These are phyloP conservation scores for Torymus texanus DNA, from an alignment of 2,888 invertebrate genomes.

Conservation along the genomic window DNA sequence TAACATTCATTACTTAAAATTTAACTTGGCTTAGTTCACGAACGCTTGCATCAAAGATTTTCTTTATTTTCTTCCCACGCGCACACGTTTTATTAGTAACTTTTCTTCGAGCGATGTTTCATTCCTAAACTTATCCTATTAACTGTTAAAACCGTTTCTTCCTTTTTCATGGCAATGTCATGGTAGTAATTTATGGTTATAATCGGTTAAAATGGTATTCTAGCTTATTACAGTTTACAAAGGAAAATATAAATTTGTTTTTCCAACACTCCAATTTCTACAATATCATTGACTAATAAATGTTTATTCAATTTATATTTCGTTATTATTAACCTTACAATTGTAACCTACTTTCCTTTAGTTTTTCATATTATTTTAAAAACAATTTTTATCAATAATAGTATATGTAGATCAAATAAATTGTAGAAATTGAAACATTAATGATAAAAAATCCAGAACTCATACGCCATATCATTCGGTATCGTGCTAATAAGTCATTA, in stretches of 20 bases:
- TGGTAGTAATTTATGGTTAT: slow-evolving; percentile 27
- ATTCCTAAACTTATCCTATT: slow-evolving; percentile 35
- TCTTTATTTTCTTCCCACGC: slow-evolving; percentile 55
- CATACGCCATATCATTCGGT: not conserved
- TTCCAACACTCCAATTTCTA: slow-evolving; percentile 15
- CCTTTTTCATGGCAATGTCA: slow-evolving; percentile 37
- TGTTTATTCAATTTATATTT: not conserved
- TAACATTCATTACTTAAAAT: slow-evolving; percentile 72
- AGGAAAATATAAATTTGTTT: slow-evolving; percentile 44
- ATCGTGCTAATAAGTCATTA: slow-evolving; percentile 28
- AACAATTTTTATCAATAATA: not conserved
- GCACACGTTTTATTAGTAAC: slow-evolving; percentile 63
- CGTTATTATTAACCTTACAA: not conserved
- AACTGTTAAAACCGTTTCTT: slow-evolving; percentile 33
- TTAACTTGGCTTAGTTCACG: slow-evolving; percentile 57
- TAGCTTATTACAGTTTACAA: slow-evolving; percentile 28
- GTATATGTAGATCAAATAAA: slow-evolving; percentile 2
- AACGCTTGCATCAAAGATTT: slow-evolving; percentile 27
- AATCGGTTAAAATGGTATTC: slow-evolving; percentile 35
- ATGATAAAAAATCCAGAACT: slow-evolving; percentile 3
- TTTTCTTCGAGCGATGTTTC: slow-evolving; percentile 52
- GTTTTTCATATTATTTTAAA: not conserved
- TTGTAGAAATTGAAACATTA: not conserved
- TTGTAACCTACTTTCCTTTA: not conserved
- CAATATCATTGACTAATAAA: not conserved